Evolutionary conservation across 1,140 invertebrate genomes (phyloP), one percentile per base, ranked within the genome.

Genomic region (Cecropterus lyciades): DNA sequence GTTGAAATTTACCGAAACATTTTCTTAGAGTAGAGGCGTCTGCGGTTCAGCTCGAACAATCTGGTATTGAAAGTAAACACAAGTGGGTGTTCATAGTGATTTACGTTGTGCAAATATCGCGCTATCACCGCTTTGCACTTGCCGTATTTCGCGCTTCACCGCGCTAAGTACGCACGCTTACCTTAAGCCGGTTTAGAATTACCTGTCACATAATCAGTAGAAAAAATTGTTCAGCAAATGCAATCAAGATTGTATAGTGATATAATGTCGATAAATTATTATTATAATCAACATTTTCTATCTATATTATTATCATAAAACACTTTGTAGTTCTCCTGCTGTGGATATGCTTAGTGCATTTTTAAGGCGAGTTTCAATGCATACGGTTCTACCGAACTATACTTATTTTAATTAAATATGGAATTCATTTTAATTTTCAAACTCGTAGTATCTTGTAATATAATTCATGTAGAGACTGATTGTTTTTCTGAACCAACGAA

Each of bases 41-140:
- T 37, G 33, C 33, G 33, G 33, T n/a, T 10, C 9, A 15, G 16
- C 17, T 48, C 5, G 42, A 30, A 14, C 63, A 62, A 66, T 59
- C 60, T 70, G 62, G 51, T 66, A 72, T 70, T 68, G 72, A 75
- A 49, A 43, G 65, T 65, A 70, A 67, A 70, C 70, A 67, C 40
- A 62, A 16, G 40, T 6, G 13, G 37, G n/a, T 43, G 40, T 64
- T 20, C 33, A 37, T 15, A 17, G 37, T 72, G 73, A 77, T 70
- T 75, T 80, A 73, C 74, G 52, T 15, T 40, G 33, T 42, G 75
- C 71, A 80, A 80, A 80, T 74, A 80, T 69, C 64, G 69, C 60
- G 77, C 72, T 84, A 86, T 86, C 84, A 59, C 40, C 70, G 72
- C 72, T 77, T 78, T 72, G 79, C 82, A 86, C 78, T 79, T 84